phyloP scores from a whole-genome alignment of 2,888 invertebrate genomes.

The Ariolimax columbianus region DNA sequence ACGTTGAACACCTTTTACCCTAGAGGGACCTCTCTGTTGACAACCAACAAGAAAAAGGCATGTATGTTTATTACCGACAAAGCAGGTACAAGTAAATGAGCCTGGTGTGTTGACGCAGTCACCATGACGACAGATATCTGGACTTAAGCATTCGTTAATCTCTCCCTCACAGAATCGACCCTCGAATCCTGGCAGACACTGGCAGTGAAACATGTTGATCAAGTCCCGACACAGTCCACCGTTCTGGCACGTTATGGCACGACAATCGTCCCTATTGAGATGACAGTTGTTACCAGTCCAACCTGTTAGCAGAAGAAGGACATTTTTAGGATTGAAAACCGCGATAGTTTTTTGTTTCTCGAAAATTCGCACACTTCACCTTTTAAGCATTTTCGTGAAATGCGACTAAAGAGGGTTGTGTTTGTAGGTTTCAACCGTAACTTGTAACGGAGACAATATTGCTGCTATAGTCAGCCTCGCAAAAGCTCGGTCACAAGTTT shows the following conservation, averaged over 20 bases:
- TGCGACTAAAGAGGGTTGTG: too few relatives aligned
- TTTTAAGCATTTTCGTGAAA: too few relatives aligned
- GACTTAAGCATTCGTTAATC: constrained; percentile 15
- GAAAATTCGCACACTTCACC: too few relatives aligned
- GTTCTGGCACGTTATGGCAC: neutral
- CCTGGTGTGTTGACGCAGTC: constrained; percentile 30
- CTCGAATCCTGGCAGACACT: constrained; percentile 3
- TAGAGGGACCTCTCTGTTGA: too few relatives aligned
- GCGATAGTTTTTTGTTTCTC: too few relatives aligned
- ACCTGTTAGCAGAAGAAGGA: neutral
- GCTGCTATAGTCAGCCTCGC: too few relatives aligned
- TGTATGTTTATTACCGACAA: neutral
- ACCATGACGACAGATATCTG: constrained; percentile 15
- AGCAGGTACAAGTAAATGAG: constrained; percentile 9
- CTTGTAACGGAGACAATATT: too few relatives aligned
- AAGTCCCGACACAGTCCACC: constrained; percentile 24
- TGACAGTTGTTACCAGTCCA: constrained; percentile 28
- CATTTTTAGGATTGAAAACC: too few relatives aligned
- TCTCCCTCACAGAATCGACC: constrained; percentile 28
- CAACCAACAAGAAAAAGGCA: too few relatives aligned
- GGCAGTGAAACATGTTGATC: neutral
- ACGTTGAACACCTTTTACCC: too few relatives aligned
- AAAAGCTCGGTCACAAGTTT: too few relatives aligned
- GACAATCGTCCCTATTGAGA: constrained; percentile 18
- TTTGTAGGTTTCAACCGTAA: too few relatives aligned